These are phyloP conservation scores for Drosophila kanekoi DNA, from an alignment of 2,888 invertebrate genomes.

Conservation along the genomic window DNA sequence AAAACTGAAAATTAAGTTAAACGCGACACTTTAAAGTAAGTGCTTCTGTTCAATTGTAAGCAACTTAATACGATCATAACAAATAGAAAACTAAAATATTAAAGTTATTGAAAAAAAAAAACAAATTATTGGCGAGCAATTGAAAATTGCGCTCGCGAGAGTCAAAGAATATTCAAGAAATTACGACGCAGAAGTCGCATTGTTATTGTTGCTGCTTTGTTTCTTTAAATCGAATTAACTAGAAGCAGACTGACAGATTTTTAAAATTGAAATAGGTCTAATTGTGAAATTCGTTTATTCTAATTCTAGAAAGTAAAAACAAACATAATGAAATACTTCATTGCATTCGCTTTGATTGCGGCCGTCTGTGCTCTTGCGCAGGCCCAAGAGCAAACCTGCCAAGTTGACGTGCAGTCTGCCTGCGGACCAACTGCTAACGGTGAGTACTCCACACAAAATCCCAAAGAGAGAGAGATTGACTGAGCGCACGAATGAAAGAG, in stretches of 20 bases:
- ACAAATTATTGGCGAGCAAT: conserved; percentile 5
- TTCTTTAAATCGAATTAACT: conserved; percentile 16
- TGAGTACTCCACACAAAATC: conserved; percentile 58
- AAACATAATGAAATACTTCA: conserved; percentile 86
- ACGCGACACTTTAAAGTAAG: conserved; percentile 52
- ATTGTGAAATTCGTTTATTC: conserved; percentile 64
- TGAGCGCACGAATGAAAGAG: conserved; percentile 41
- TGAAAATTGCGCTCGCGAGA: neutral
- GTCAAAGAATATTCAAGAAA: conserved; percentile 60
- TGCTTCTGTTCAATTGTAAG: conserved; percentile 38
- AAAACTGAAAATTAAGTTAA: conserved; percentile 40
- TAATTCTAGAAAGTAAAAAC: conserved; percentile 46
- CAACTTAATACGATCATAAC: conserved; percentile 16
- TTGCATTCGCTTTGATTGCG: conserved; percentile 86
- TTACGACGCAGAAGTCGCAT: conserved; percentile 58
- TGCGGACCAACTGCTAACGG: conserved; percentile 51
- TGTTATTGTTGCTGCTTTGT: neutral
- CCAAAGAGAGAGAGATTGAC: conserved; percentile 23
- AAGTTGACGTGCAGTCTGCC: conserved; percentile 38
- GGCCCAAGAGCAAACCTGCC: conserved; percentile 83
- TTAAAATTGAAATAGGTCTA: conserved; percentile 36
- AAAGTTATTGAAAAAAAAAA: neutral
- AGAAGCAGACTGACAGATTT: neutral
- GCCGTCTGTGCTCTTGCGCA: conserved; percentile 84
- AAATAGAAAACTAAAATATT: conserved; percentile 15